Conservation (phyloP, 2,113 vertebrate species). For the Anarrhichthys ocellatus region DNA sequence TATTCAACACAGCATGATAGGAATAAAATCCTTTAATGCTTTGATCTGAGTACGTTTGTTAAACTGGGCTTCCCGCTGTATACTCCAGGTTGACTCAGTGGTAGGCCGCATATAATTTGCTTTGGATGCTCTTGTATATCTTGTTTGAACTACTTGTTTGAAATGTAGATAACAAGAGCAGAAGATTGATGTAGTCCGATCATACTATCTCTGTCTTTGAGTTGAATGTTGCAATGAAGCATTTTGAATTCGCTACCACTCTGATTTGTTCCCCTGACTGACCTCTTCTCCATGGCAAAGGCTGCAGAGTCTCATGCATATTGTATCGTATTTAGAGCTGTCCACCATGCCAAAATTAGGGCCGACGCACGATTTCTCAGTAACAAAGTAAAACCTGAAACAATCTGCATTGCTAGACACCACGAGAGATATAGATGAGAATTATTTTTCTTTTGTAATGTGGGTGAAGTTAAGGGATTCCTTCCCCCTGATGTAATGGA, state of each 20-base stretch:
- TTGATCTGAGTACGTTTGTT: constrained; percentile 55
- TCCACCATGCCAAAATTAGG: not conserved
- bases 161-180: not conserved
- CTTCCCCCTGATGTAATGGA: not conserved
- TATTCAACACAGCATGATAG: constrained; percentile 48
- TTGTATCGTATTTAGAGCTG: not conserved
- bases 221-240: not conserved
- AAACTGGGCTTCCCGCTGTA: constrained; percentile 29
- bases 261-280: not conserved
- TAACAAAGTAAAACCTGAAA: not conserved
- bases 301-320: not conserved
- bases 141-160: constrained; percentile 21
- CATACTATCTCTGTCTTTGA: not conserved
- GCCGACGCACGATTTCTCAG: not conserved
- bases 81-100: constrained; percentile 34
- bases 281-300: not conserved
- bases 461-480: not conserved
- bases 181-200: not conserved
- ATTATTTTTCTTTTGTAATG: not conserved
- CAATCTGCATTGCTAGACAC: not conserved
- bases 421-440: not conserved
- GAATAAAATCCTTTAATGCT: constrained; percentile 46
- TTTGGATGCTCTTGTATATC: constrained; percentile 31
- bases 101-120: constrained; percentile 32
- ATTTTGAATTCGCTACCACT: not conserved